phyloP scores from a whole-genome alignment of 1,140 invertebrate genomes.

The Pararge aegeria region DNA sequence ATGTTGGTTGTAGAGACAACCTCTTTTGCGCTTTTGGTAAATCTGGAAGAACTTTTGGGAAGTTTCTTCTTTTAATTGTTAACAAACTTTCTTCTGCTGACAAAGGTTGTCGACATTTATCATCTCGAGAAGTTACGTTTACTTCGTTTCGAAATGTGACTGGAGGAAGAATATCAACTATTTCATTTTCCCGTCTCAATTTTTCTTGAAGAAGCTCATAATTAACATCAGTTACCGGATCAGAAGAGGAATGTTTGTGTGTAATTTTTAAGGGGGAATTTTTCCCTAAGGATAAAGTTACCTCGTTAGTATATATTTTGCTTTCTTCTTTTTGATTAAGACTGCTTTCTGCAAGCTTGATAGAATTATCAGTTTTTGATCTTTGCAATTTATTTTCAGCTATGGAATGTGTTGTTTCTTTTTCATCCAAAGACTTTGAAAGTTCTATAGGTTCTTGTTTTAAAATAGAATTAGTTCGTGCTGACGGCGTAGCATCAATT shows the following conservation, averaged over 20 bases:
- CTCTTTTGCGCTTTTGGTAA: constrained; percentile 80
- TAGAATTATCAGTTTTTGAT: constrained; percentile 71
- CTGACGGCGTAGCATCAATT: constrained; percentile 86
- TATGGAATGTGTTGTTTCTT: constrained; percentile 54
- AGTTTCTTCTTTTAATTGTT: constrained; percentile 87
- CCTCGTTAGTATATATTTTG: constrained; percentile 73
- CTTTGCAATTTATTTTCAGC: constrained; percentile 55
- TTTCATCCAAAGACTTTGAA: constrained; percentile 80
- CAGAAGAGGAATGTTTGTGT: constrained; percentile 87
- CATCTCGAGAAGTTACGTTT: constrained; percentile 86
- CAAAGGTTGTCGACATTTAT: constrained; percentile 63
- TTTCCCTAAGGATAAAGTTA: constrained; percentile 68
- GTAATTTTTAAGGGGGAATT: constrained; percentile 78
- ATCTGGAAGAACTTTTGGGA: constrained; percentile 90
- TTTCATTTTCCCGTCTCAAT: constrained; percentile 44
- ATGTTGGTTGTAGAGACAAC: constrained; percentile 78
- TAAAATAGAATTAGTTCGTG: constrained; percentile 85
- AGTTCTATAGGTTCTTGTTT: constrained; percentile 88
- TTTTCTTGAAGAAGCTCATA: constrained; percentile 69
- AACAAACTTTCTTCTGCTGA: constrained; percentile 85
- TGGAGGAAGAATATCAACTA: constrained; percentile 77
- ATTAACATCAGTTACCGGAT: constrained; percentile 82
- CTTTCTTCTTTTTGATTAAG: constrained; percentile 39
- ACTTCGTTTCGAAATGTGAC: constrained; percentile 82
- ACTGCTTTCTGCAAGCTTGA: constrained; percentile 29